Conservation (phyloP, 2,888 invertebrate genomes). For the Orthosia gracilis region DNA sequence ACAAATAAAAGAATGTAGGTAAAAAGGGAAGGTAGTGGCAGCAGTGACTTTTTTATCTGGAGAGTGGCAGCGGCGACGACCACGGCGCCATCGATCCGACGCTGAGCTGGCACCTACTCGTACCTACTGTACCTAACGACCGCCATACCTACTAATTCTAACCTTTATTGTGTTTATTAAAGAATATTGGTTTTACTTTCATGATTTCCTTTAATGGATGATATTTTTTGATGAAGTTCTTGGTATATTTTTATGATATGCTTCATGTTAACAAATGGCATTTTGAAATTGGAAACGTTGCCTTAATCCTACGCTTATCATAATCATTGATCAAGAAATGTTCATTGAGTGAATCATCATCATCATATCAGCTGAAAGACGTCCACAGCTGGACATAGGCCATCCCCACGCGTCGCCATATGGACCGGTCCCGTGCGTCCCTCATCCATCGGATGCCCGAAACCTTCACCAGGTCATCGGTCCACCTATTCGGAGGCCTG, state of each 20-base stretch:
- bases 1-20: conserved; percentile 61
- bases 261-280: neutral
- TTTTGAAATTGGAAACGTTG: neutral
- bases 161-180: neutral
- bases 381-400: too few species aligned
- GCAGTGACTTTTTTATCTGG: conserved; percentile 64
- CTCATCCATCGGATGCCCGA: too few species aligned
- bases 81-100: conserved; percentile 64
- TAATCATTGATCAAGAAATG: too few species aligned
- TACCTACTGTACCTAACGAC: conserved; percentile 25
- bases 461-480: too few species aligned
- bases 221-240: too few species aligned
- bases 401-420: too few species aligned
- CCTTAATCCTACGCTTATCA: too few species aligned
- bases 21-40: conserved; percentile 61
- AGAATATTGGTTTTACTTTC: neutral
- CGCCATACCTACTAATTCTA: conserved; percentile 25
- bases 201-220: neutral
- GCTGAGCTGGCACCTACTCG: conserved; percentile 18
- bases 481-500: too few species aligned
- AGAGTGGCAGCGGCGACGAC: conserved; percentile 43
- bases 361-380: too few species aligned
- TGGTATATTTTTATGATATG: neutral
- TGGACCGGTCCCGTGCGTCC: too few species aligned
- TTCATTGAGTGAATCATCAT: too few species aligned